Evolutionary conservation across 2,113 vertebrate species (phyloP).

Genomic region (Daubentonia madagascariensis): DNA sequence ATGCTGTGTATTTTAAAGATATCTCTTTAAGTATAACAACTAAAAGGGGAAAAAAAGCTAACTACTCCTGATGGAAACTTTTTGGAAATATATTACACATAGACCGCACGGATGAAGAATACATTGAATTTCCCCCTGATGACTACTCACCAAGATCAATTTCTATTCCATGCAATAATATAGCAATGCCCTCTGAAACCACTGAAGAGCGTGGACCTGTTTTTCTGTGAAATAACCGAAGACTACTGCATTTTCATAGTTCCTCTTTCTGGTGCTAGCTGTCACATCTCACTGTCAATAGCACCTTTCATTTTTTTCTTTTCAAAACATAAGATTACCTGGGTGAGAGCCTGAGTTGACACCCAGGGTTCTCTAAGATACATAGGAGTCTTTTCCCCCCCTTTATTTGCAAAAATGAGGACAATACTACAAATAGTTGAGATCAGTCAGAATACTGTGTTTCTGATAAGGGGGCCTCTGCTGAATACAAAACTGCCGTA

Average conservation of each 20-base stretch:
- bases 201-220: not conserved
- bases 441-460: slow-evolving; percentile 21
- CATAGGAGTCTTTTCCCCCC: not conserved
- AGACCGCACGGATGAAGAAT: slow-evolving; percentile 15
- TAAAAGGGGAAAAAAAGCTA: not conserved
- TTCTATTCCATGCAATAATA: slow-evolving; percentile 57
- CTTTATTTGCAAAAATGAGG: slow-evolving; percentile 31
- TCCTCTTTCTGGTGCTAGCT: slow-evolving; percentile 42
- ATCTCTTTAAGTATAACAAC: not conserved
- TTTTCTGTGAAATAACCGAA: slow-evolving; percentile 46
- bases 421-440: not conserved
- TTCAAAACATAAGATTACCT: slow-evolving; percentile 59
- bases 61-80: slow-evolving; percentile 10
- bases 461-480: not conserved
- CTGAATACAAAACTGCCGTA: slow-evolving; percentile 42
- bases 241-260: slow-evolving; percentile 49
- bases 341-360: slow-evolving; percentile 54
- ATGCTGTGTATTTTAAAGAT: not conserved
- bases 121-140: slow-evolving; percentile 36
- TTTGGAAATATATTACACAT: slow-evolving; percentile 34
- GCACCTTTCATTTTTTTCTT: slow-evolving; percentile 42
- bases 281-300: slow-evolving; percentile 61
- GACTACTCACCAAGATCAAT: slow-evolving; percentile 51
- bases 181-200: not conserved
- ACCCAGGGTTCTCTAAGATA: slow-evolving; percentile 43